These are phyloP conservation scores for Eupsittula cactorum DNA, from an alignment of 2,113 vertebrate species.

Conservation along the genomic window DNA sequence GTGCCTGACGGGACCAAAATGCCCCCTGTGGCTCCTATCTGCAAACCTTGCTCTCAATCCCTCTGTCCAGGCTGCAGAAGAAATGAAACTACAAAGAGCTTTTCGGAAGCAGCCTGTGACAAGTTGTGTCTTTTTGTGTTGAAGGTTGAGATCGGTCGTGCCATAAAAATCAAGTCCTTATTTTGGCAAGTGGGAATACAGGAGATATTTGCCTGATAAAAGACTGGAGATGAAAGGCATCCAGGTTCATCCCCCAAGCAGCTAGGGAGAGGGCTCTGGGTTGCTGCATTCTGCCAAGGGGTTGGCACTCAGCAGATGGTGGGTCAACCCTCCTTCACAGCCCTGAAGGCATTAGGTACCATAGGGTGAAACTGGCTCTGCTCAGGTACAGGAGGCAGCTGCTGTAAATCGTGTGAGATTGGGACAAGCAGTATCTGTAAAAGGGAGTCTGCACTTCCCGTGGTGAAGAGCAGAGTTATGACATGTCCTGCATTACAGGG, in stretches of 20 bases:
- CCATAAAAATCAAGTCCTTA: neutral
- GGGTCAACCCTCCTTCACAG: neutral
- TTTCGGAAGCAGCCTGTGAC: neutral
- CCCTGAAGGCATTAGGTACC: too few relatives aligned
- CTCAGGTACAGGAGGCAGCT: neutral
- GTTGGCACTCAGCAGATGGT: rapidly evolving
- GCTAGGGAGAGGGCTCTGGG: neutral
- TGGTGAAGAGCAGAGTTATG: rapidly evolving
- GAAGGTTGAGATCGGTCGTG: rapidly evolving
- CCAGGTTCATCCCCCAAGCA: neutral
- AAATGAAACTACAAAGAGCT: neutral
- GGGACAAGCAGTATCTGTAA: neutral
- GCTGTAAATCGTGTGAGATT: rapidly evolving
- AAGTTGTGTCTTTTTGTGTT: neutral
- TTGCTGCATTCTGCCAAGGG: neutral
- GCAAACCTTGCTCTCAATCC: neutral
- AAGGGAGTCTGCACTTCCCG: neutral
- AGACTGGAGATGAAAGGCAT: neutral
- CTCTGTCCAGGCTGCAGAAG: neutral
- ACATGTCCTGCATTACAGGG: rapidly evolving
- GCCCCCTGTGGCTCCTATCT: neutral
- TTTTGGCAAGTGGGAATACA: neutral
- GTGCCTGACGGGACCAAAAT: rapidly evolving
- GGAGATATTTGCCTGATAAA: neutral
- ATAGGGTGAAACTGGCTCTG: rapidly evolving